These are phyloP conservation scores for Catocala nupta DNA, from an alignment of 2,888 invertebrate genomes.

Conservation along the genomic window DNA sequence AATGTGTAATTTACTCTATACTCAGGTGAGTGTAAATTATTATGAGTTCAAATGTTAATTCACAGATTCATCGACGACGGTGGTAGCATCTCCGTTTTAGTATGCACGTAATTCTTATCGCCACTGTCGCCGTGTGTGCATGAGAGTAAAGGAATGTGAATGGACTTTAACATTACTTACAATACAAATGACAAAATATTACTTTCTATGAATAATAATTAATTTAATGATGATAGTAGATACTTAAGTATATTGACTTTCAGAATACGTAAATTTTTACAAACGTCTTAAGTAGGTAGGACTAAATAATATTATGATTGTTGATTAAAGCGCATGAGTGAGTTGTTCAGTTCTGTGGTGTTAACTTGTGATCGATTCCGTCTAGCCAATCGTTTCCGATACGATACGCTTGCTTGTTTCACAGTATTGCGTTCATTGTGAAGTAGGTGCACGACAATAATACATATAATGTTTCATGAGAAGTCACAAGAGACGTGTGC, in stretches of 20 bases:
- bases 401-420: slow-evolving; percentile 42
- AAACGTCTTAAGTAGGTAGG: slow-evolving; percentile 18
- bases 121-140: slow-evolving; percentile 12
- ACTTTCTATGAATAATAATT: background rate
- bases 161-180: slow-evolving; percentile 25
- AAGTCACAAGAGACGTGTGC: slow-evolving; percentile 18
- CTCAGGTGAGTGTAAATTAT: slow-evolving; percentile 25
- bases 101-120: slow-evolving; percentile 24
- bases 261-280: slow-evolving; percentile 6
- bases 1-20: background rate
- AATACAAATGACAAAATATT: slow-evolving; percentile 6
- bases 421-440: slow-evolving; percentile 36
- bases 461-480: slow-evolving; percentile 38
- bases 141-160: slow-evolving; percentile 32
- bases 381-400: slow-evolving; percentile 43
- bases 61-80: slow-evolving; percentile 30
- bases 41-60: slow-evolving; percentile 57
- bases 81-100: slow-evolving; percentile 36
- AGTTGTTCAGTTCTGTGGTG: slow-evolving; percentile 21
- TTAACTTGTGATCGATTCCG: slow-evolving; percentile 44
- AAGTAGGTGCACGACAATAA: slow-evolving; percentile 29
- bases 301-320: slow-evolving; percentile 17
- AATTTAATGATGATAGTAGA: background rate
- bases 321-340: slow-evolving; percentile 22
- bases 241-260: background rate